Base-by-base conservation (phyloP, 2,113 vertebrate species). In the Periophthalmodon schlosseri region DNA sequence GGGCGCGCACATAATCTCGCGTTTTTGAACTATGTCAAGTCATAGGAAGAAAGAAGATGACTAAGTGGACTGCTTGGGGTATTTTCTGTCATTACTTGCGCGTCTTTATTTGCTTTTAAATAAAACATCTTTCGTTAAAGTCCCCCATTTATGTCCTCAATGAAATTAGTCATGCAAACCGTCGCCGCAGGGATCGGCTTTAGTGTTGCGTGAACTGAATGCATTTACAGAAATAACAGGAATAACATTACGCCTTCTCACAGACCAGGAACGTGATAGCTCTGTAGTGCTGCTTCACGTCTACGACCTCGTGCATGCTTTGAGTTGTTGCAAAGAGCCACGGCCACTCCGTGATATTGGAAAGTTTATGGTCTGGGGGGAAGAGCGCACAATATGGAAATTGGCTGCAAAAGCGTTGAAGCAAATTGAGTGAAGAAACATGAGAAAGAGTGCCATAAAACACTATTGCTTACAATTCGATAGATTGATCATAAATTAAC, bases 251-350 rank as follows among this genome's bases (percentile, higher is more conserved):
- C 77, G 57, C 80, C 72, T 88, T 82, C 77, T 73, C 80, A 56
- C 75, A 44, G 78, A 70, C 72, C 63, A 28, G 85, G 79, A 84
- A 86, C 72, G 78, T 69, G 84, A 91, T 78, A 81, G 76, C 79
- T 73, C 78, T 72, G 84, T 84, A 71, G 84, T 79, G 72, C 77
- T 74, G 12, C 86, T 84, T 75, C 77, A 65, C 34, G 39, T 82
- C 82, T 68, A 47, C 50, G 44, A 79, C 83, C 74, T 44, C 77
- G 77, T 82, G 80, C 89, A 78, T 85, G 79, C 79, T 61, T 82
- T 84, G 54, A 81, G 83, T 78, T 82, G 81, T 82, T 80, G 83
- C 39, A 44, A 44, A 44, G 39, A 74, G 61, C 74, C 76, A 69
- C 21, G 76, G 81, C 78, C 82, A 87, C 84, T 72, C 82, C 75